phyloP scores from a whole-genome alignment of 2,888 invertebrate genomes.

The Auanema sp. region DNA sequence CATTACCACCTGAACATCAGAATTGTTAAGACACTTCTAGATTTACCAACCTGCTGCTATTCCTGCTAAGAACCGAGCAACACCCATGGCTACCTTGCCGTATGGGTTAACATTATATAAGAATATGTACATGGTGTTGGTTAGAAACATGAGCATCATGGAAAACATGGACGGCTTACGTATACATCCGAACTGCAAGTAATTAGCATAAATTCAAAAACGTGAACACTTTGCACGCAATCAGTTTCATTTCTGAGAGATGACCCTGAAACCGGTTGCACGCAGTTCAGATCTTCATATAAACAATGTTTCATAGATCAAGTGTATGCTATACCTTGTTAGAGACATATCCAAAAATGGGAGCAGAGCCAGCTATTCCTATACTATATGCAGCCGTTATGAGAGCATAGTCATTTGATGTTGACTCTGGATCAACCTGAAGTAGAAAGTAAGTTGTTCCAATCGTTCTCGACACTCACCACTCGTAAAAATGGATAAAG shows the following conservation, averaged over 20 bases:
- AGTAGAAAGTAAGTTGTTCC: neutral
- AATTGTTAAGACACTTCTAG: neutral
- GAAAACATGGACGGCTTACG: constrained; percentile 17
- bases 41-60: constrained; percentile 14
- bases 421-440: constrained; percentile 30
- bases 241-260: no score
- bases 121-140: constrained; percentile 17
- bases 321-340: constrained; percentile 17
- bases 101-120: constrained; percentile 1
- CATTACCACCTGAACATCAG: constrained; percentile 22
- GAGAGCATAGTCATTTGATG: constrained; percentile 32
- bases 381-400: constrained; percentile 31
- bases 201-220: neutral
- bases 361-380: constrained; percentile 30
- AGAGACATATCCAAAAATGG: constrained; percentile 31
- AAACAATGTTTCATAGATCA: no score
- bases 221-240: neutral
- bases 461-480: constrained; percentile 5
- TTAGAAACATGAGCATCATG: constrained; percentile 17
- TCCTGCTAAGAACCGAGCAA: constrained; percentile 15
- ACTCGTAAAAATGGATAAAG: constrained; percentile 24
- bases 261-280: no score
- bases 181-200: constrained; percentile 18
- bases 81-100: constrained; percentile 7
- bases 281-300: no score